phyloP scores from a whole-genome alignment of 2,113 vertebrate species.

The Pluvialis apricaria region DNA sequence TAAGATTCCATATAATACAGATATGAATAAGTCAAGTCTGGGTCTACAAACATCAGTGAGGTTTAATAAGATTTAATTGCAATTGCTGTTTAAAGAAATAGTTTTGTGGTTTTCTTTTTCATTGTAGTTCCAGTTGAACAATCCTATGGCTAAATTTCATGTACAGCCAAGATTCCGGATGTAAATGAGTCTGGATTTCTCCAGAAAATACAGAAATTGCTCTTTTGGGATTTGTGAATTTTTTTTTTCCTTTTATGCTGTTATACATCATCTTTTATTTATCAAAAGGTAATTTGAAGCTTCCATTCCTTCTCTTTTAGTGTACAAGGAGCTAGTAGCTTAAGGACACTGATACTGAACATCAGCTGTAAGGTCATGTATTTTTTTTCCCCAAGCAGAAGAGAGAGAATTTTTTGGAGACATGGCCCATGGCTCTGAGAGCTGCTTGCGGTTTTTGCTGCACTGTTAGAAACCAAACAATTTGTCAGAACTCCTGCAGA shows the following conservation, averaged over 20 bases:
- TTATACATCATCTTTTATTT: constrained; percentile 26
- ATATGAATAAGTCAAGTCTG: neutral
- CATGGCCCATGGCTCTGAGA: neutral
- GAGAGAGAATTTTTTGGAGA: neutral
- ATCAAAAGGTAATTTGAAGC: constrained; percentile 16
- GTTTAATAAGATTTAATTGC: neutral
- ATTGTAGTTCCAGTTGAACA: neutral
- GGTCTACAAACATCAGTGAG: neutral
- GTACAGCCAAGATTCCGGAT: neutral
- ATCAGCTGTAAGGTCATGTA: neutral
- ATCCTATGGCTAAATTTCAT: neutral
- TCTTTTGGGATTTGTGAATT: neutral
- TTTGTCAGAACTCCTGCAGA: neutral
- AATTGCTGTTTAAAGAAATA: neutral
- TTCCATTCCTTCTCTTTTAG: neutral
- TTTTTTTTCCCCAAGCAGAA: neutral
- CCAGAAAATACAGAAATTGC: neutral
- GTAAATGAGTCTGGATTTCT: neutral
- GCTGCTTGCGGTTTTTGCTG: accelerated
- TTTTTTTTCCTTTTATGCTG: neutral
- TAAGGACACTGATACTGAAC: neutral
- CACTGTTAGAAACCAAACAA: neutral
- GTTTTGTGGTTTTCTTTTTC: neutral
- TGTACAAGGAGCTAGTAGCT: neutral
- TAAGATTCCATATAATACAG: neutral